Evolutionary conservation across 2,797 vertebrate species (phyloP).

Genomic region (Liasis olivaceus): DNA sequence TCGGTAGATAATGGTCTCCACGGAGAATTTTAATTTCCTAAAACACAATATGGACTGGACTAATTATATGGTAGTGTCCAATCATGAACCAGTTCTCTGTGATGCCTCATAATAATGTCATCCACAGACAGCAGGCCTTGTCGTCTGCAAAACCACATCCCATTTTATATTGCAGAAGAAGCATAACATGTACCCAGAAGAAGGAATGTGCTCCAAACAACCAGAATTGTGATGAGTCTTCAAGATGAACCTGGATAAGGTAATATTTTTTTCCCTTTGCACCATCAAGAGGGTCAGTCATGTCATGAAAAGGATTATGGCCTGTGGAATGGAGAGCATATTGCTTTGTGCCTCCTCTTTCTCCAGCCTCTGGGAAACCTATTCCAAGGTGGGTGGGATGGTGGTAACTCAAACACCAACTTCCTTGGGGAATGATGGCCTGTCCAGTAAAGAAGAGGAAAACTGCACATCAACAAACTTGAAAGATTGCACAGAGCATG

Average conservation of each 20-base stretch:
- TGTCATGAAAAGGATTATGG: not conserved
- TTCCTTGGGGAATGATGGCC: too few relatives aligned
- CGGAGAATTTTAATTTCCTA: not conserved
- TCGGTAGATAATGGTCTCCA: not conserved
- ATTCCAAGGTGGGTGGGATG: too few relatives aligned
- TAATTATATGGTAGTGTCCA: not conserved
- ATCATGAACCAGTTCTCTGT: not conserved
- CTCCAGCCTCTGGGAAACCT: too few relatives aligned
- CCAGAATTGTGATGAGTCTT: too few relatives aligned
- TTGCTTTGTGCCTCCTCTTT: too few relatives aligned
- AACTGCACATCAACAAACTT: too few relatives aligned
- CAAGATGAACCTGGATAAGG: not conserved
- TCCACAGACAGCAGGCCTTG: not conserved
- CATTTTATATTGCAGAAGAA: not conserved
- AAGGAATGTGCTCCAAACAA: not conserved
- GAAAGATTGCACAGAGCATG: too few relatives aligned
- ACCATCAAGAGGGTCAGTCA: not conserved
- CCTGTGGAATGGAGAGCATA: too few relatives aligned
- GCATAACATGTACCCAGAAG: not conserved
- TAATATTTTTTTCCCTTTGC: not conserved
- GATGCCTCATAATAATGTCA: not conserved
- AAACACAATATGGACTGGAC: not conserved
- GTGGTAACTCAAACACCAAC: too few relatives aligned
- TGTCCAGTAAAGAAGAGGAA: too few relatives aligned
- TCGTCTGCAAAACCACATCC: not conserved